Conservation (phyloP, 37 sponge, comb jelly and placozoan species). For the Oscarella lobularis region DNA sequence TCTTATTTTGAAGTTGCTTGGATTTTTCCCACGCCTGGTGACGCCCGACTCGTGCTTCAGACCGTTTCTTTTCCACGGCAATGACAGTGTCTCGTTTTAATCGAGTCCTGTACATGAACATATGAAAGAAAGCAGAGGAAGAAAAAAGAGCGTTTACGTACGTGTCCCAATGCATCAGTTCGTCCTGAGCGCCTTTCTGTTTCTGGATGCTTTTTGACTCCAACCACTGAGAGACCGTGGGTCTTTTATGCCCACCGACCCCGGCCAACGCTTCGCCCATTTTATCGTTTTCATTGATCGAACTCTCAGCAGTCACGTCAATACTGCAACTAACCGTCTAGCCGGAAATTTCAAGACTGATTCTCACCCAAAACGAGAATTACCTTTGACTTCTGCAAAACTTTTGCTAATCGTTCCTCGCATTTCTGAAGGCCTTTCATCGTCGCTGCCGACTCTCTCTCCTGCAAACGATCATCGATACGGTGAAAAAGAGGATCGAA, state of each 20-base stretch:
- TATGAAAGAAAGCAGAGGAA: too few species aligned
- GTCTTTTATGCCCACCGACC: not conserved
- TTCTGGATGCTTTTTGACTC: not conserved
- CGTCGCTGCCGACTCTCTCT: too few species aligned
- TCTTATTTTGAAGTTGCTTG: not conserved
- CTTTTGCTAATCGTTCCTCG: not conserved
- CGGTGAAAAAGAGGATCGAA: too few species aligned
- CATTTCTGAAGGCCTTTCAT: too few species aligned
- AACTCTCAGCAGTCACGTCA: not conserved
- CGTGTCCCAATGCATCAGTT: not conserved
- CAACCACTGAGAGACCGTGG: not conserved
- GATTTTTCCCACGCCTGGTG: not conserved
- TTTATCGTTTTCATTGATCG: not conserved
- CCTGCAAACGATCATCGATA: not conserved
- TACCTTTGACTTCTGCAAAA: too few species aligned
- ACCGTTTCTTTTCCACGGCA: not conserved
- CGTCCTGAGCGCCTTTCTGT: not conserved
- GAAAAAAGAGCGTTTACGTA: too few species aligned
- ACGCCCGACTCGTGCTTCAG: not conserved
- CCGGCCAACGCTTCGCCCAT: not conserved
- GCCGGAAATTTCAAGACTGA: too few species aligned
- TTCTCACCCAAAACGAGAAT: too few species aligned
- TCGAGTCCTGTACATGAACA: not conserved
- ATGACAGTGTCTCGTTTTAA: not conserved
- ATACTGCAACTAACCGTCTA: too few species aligned